Evolutionary conservation across 2,797 vertebrate genomes (phyloP).

Genomic region (Distichodus sexfasciatus): DNA sequence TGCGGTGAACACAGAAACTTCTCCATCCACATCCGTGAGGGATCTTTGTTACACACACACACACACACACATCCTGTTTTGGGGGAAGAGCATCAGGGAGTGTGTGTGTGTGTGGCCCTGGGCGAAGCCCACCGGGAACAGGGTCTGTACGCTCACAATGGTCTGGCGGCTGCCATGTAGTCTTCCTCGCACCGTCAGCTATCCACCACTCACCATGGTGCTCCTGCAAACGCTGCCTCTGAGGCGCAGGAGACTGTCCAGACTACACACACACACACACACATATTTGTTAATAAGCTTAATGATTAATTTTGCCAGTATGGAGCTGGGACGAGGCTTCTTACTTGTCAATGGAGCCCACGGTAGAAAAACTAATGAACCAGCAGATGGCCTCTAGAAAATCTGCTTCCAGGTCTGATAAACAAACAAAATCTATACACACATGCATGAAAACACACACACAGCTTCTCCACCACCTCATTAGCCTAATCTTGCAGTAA

Average conservation of each 20-base stretch:
- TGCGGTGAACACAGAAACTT: neutral
- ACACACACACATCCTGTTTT: neutral
- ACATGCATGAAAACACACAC: conserved; percentile 38
- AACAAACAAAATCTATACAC: conserved; percentile 31
- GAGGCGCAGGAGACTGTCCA: conserved; percentile 82
- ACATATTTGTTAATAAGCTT: neutral
- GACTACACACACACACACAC: conserved; percentile 56
- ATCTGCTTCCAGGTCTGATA: conserved; percentile 78
- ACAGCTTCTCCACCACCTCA: too few species aligned
- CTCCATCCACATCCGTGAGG: neutral
- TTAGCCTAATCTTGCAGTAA: too few species aligned
- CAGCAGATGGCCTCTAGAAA: conserved; percentile 85
- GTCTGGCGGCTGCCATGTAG: conserved; percentile 86
- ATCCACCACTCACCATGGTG: conserved; percentile 85
- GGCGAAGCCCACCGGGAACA: conserved; percentile 69
- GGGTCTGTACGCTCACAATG: conserved; percentile 83
- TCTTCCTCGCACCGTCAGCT: conserved; percentile 87
- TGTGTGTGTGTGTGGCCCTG: too few species aligned
- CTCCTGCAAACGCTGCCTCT: conserved; percentile 80
- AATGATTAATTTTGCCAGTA: neutral
- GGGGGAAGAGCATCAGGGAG: neutral
- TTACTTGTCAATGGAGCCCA: conserved; percentile 87
- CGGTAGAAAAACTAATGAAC: conserved; percentile 86
- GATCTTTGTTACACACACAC: neutral
- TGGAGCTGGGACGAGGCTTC: conserved; percentile 26